phyloP scores from a whole-genome alignment of 2,888 invertebrate genomes.

The Morinoia aosen region DNA sequence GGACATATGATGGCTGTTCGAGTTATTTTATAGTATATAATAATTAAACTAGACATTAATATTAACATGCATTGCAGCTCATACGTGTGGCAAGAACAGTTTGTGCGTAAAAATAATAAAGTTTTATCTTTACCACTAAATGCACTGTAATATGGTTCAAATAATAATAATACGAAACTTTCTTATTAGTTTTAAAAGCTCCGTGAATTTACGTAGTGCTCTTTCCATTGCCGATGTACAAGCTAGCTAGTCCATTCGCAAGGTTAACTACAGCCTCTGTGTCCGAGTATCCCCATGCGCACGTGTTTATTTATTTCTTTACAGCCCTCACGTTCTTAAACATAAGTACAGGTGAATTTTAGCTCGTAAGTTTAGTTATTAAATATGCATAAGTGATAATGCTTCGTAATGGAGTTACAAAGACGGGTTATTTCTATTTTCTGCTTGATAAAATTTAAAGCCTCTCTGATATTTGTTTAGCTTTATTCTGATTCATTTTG shows the following conservation, averaged over 20 bases:
- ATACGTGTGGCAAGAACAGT: neutral
- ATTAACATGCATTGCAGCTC: neutral
- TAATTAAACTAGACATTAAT: neutral
- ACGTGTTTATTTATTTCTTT: neutral
- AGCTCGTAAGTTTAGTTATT: neutral
- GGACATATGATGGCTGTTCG: neutral
- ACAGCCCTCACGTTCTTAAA: neutral
- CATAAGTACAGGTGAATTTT: neutral
- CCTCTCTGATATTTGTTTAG: neutral
- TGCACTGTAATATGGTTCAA: neutral
- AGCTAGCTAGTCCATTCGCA: too few species aligned
- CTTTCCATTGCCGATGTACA: neutral
- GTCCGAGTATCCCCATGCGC: neutral
- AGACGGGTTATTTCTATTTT: neutral
- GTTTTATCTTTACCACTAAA: neutral
- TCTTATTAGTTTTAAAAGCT: neutral
- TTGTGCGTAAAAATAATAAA: neutral
- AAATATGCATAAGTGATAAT: neutral
- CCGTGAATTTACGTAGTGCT: neutral
- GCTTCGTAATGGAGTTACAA: neutral
- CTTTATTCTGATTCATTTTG: neutral
- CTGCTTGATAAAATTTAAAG: neutral
- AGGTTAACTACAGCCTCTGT: neutral
- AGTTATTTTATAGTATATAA: neutral
- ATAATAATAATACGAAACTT: neutral